phyloP scores from a whole-genome alignment of 2,888 invertebrate species.

The Callimorpha dominula region DNA sequence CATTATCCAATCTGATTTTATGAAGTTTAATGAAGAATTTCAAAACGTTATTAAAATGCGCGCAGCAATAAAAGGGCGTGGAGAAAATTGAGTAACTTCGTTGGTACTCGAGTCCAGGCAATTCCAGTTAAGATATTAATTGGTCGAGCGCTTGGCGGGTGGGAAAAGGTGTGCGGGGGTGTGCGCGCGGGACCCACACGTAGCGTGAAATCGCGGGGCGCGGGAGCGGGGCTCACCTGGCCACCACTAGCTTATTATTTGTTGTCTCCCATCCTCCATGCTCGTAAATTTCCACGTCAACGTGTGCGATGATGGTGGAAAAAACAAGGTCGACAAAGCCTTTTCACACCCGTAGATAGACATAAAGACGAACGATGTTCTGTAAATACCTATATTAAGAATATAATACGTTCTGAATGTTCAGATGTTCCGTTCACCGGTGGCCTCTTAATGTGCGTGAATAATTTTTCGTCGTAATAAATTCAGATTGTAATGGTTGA shows the following conservation, averaged over 20 bases:
- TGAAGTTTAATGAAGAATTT: constrained; percentile 62
- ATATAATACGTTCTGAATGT: constrained; percentile 66
- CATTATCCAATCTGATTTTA: constrained; percentile 54
- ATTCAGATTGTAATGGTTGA: constrained; percentile 83
- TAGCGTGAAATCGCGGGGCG: constrained; percentile 84
- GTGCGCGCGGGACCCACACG: constrained; percentile 77
- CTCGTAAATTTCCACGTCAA: constrained; percentile 86
- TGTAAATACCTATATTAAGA: constrained; percentile 65
- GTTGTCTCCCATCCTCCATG: constrained; percentile 85
- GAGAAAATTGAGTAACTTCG: constrained; percentile 63
- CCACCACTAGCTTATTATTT: constrained; percentile 81
- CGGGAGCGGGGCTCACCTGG: constrained; percentile 81
- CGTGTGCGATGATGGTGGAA: constrained; percentile 85
- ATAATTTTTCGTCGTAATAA: constrained; percentile 85
- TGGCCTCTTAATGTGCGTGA: constrained; percentile 78
- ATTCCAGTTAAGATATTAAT: constrained; percentile 83
- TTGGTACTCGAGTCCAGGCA: constrained; percentile 66
- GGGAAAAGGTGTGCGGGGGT: constrained; percentile 43
- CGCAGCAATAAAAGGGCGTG: constrained; percentile 69
- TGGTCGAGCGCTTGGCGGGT: constrained; percentile 64
- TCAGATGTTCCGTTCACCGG: constrained; percentile 62
- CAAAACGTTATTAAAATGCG: constrained; percentile 66
- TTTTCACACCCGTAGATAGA: constrained; percentile 79
- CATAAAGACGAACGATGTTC: constrained; percentile 71
- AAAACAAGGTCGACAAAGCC: constrained; percentile 81